Percentiles rank a stretch among this genome's conserved stretches.
These are phyloP conservation scores for Thunnus maccoyii DNA, from an alignment of 2,113 vertebrate genomes.

Conservation along the genomic window DNA sequence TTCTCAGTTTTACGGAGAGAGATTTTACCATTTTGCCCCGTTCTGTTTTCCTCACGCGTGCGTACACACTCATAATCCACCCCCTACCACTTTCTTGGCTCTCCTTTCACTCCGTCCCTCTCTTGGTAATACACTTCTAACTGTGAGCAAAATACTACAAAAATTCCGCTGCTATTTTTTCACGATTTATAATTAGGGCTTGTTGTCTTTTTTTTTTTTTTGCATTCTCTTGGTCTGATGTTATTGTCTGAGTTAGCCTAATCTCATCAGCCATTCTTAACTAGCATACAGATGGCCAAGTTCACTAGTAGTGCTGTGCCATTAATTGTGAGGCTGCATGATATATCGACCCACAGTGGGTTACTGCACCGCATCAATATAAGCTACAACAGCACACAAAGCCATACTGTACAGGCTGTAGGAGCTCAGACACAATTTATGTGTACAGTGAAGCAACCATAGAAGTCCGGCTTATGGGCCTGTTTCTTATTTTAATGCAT, in stretches of 20 bases:
- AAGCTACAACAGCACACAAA: slow-evolving; percentile 60
- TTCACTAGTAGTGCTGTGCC: slow-evolving; percentile 71
- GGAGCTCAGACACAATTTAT: slow-evolving; percentile 50
- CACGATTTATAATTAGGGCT: neutral
- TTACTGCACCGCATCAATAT: slow-evolving; percentile 79
- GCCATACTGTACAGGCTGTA: slow-evolving; percentile 36
- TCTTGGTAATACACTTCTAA: slow-evolving; percentile 16
- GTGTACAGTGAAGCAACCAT: slow-evolving; percentile 37
- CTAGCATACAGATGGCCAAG: slow-evolving; percentile 67
- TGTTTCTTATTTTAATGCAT: slow-evolving; percentile 26
- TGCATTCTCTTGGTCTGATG: neutral
- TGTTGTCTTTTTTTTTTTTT: neutral
- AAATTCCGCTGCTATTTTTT: neutral
- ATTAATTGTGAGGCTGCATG: slow-evolving; percentile 76
- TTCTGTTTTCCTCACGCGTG: slow-evolving; percentile 18
- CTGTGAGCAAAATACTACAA: neutral
- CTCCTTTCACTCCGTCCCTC: slow-evolving; percentile 1
- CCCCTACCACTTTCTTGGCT: neutral
- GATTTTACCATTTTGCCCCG: slow-evolving; percentile 21
- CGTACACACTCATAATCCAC: neutral
- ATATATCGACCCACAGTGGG: slow-evolving; percentile 75
- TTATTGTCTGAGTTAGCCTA: slow-evolving; percentile 31
- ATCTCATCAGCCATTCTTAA: slow-evolving; percentile 59
- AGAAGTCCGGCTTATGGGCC: slow-evolving; percentile 7
- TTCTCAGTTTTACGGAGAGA: slow-evolving; percentile 21